A percentile compares a stretch with the other conserved stretches of the same genome.
phyloP scores from a whole-genome alignment of 2,113 vertebrate species.

The Vidua macroura region DNA sequence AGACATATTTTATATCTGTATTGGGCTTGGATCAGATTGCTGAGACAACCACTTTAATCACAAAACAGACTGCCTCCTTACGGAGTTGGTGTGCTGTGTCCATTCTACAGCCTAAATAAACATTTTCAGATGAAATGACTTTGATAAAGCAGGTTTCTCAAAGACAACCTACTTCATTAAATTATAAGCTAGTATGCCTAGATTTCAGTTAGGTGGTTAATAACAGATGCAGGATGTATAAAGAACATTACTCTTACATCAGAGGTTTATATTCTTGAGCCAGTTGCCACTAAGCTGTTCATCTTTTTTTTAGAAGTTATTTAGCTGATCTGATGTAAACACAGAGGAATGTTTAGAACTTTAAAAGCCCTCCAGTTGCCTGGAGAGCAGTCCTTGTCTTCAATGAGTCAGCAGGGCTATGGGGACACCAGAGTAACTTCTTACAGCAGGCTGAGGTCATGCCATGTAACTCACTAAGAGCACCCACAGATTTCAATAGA shows the following conservation, averaged over 20 bases:
- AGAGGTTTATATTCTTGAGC: not conserved
- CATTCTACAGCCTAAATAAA: not conserved
- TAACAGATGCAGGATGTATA: not conserved
- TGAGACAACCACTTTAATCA: not conserved
- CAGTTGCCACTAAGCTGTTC: not conserved
- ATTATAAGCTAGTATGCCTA: not conserved
- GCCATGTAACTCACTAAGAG: not conserved
- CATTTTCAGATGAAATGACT: not conserved
- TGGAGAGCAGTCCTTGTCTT: not conserved
- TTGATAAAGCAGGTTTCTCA: not conserved
- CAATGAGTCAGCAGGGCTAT: slow-evolving; percentile 3
- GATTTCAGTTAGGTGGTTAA: not conserved
- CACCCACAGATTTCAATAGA: not conserved
- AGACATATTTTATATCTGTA: not conserved
- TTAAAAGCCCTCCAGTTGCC: not conserved
- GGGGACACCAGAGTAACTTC: not conserved
- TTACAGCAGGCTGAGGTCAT: not conserved
- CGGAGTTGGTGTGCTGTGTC: not conserved
- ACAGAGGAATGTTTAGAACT: not conserved
- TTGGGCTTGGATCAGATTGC: not conserved
- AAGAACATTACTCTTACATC: not conserved
- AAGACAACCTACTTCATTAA: not conserved
- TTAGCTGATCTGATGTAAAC: not conserved
- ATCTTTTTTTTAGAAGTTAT: not conserved
- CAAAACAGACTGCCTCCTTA: not conserved